Evolutionary conservation across 2,888 invertebrate species (phyloP).

Genomic region (Coleophora deauratella): DNA sequence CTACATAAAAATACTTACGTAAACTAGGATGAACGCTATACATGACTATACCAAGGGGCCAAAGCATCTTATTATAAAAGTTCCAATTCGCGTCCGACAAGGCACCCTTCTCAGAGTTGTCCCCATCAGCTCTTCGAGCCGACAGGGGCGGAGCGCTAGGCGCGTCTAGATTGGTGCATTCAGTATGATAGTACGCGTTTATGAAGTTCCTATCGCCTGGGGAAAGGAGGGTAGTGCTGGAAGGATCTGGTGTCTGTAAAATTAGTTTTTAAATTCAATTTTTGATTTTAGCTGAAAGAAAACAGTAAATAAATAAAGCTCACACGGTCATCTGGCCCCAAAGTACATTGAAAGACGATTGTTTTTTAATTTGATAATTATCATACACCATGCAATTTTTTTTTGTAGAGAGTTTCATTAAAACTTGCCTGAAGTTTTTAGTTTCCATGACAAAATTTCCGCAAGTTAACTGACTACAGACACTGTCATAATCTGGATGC

Average conservation of each 20-base stretch:
- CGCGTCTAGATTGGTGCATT: constrained; percentile 29
- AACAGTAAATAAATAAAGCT: no score
- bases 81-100: constrained; percentile 21
- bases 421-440: no score
- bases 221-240: constrained; percentile 19
- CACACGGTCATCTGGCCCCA: no score
- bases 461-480: no score
- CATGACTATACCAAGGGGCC: constrained; percentile 50
- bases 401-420: no score
- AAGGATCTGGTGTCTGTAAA: constrained; percentile 19
- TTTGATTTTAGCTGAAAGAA: no score
- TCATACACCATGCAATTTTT: no score
- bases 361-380: no score
- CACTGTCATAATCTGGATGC: no score
- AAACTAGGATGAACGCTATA: constrained; percentile 28
- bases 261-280: no score
- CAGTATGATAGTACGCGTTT: constrained; percentile 40
- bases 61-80: constrained; percentile 35
- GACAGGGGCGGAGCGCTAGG: constrained; percentile 8
- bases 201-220: constrained; percentile 42
- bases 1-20: constrained; percentile 32
- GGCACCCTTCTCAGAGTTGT: not conserved
- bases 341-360: no score
- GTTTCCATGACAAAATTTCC: no score
- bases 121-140: constrained; percentile 1